A percentile compares a stretch with the other conserved stretches of the same genome.
phyloP scores from a whole-genome alignment of 1,140 invertebrate genomes.

The Anastrepha obliqua region DNA sequence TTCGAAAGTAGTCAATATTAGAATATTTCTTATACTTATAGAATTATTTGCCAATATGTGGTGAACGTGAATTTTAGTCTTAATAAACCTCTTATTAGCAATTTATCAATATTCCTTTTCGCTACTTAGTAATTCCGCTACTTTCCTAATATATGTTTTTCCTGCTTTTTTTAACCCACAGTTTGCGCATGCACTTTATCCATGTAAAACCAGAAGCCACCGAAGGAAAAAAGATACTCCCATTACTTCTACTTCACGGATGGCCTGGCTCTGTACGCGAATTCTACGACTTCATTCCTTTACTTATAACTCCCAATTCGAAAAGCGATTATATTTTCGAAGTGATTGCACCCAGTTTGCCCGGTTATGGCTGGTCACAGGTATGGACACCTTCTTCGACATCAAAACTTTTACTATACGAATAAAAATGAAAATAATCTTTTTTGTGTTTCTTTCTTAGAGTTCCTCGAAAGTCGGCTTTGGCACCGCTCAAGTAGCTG shows the following conservation, averaged over 20 bases:
- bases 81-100: no score
- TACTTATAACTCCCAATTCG: conserved; percentile 78
- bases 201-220: conserved; percentile 76
- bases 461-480: conserved; percentile 79
- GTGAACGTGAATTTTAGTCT: no score
- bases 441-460: conserved; percentile 61
- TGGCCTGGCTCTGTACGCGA: conserved; percentile 94
- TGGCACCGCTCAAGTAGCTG: conserved; percentile 79
- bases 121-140: no score
- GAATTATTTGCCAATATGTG: no score
- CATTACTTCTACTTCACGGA: conserved; percentile 87
- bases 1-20: no score
- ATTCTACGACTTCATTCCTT: conserved; percentile 87
- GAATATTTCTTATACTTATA: no score
- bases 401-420: background rate
- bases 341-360: conserved; percentile 86
- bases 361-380: conserved; percentile 90
- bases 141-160: background rate
- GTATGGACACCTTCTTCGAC: conserved; percentile 58
- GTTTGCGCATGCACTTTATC: conserved; percentile 86
- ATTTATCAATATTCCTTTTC: no score
- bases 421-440: background rate
- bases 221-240: conserved; percentile 78
- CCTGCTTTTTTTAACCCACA: conserved; percentile 59
- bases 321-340: conserved; percentile 84